A percentile compares a stretch with the other conserved stretches of the same genome.
Conservation (phyloP, 1,140 invertebrate genomes). For the Melanaphis sacchari region DNA sequence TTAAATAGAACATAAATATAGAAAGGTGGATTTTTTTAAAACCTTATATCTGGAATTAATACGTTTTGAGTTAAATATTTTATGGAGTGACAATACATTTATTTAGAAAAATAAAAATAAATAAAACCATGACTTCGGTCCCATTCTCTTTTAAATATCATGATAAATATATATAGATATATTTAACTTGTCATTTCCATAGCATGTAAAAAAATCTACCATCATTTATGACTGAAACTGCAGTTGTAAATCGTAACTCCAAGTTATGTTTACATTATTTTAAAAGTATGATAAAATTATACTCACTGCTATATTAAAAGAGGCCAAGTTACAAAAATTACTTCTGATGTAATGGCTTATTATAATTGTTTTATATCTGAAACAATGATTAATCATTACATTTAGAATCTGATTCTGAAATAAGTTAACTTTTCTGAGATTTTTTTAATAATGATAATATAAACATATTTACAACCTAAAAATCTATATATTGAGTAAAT, state of each 20-base stretch:
- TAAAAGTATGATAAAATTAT: not conserved
- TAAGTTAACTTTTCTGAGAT: no score
- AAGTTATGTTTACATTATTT: not conserved
- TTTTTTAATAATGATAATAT: no score
- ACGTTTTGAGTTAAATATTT: not conserved
- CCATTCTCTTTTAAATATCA: not conserved
- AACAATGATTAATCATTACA: not conserved
- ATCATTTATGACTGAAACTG: not conserved
- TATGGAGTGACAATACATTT: not conserved
- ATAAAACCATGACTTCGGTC: not conserved
- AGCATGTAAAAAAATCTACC: not conserved
- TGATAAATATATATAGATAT: not conserved
- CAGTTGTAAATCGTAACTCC: not conserved
- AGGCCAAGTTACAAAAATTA: not conserved
- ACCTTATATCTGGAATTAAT: not conserved
- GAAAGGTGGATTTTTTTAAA: not conserved
- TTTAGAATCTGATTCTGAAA: not conserved
- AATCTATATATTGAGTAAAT: no score
- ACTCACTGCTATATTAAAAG: not conserved
- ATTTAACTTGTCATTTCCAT: conserved; percentile 12
- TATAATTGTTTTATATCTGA: not conserved
- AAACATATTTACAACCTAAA: no score
- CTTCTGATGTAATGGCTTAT: not conserved
- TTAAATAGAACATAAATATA: not conserved
- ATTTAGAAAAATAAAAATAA: not conserved